Percentiles rank a stretch among this genome's conserved stretches.
Evolutionary conservation across 53 echinoderm and acorn worm genomes (phyloP).

Genomic region (Hippasteria phrygiana): DNA sequence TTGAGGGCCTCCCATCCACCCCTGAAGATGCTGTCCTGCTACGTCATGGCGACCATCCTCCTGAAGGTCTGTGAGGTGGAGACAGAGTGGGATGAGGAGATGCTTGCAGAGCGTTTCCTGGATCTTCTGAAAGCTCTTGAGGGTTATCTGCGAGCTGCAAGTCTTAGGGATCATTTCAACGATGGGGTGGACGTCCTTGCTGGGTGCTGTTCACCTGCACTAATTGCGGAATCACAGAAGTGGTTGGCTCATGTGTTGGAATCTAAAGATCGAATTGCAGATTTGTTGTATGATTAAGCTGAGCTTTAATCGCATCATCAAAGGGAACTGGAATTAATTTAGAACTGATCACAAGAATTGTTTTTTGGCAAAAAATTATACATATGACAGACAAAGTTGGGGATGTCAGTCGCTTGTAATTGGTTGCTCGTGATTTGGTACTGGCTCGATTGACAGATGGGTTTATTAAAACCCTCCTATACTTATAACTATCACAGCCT

Average conservation of each 20-base stretch:
- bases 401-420: no score
- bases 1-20: constrained; percentile 48
- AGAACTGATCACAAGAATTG: no score
- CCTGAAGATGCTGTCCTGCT: constrained; percentile 58
- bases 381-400: no score
- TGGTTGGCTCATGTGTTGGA: constrained; percentile 59
- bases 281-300: constrained; percentile 22
- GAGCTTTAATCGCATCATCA: no score
- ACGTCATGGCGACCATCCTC: constrained; percentile 57
- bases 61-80: constrained; percentile 70
- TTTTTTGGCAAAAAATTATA: no score
- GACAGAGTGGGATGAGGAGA: constrained; percentile 73
- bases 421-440: no score
- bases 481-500: no score
- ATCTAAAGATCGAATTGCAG: constrained; percentile 20
- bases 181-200: no score
- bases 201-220: constrained; percentile 43
- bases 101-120: constrained; percentile 79
- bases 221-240: constrained; percentile 41
- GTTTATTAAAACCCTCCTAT: no score
- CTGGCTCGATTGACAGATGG: no score
- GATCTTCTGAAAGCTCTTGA: constrained; percentile 70
- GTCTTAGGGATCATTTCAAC: constrained; percentile 53
- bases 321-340: no score
- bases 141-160: constrained; percentile 35